Conservation (phyloP, 2,113 vertebrate species). For the Grammomys dolichurus region DNA sequence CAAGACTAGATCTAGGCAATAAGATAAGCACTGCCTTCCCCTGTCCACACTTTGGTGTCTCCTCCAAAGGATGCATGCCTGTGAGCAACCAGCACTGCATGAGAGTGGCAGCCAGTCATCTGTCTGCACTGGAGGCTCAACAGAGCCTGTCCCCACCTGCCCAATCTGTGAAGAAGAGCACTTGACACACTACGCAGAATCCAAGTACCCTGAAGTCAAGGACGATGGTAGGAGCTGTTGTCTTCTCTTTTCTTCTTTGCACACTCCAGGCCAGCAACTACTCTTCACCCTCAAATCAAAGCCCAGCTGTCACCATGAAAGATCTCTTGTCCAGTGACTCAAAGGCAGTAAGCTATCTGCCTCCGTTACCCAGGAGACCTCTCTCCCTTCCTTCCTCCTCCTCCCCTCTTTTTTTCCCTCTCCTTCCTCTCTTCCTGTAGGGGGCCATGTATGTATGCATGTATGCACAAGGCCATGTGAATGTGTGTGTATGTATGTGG, state of each 20-base stretch:
- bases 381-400: background rate
- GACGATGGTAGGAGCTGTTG: no score
- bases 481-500: no score
- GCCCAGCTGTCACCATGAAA: background rate
- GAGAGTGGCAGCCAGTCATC: rapidly evolving
- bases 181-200: background rate
- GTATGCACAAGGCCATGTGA: no score
- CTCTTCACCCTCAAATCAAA: background rate
- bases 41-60: rapidly evolving
- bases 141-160: rapidly evolving
- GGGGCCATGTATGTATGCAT: background rate
- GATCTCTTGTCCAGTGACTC: background rate
- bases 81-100: no score
- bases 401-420: background rate
- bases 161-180: background rate
- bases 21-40: rapidly evolving
- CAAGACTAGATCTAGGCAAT: rapidly evolving
- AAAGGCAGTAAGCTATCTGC: background rate
- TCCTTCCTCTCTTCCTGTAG: background rate
- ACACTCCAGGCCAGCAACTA: rapidly evolving
- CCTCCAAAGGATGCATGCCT: rapidly evolving
- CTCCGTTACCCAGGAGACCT: no score
- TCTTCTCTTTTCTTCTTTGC: background rate
- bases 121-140: background rate
- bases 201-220: rapidly evolving